Evolutionary conservation across 2,113 vertebrate species (phyloP), one percentile per base, ranked within the genome.

Genomic region (Eublepharis macularius): DNA sequence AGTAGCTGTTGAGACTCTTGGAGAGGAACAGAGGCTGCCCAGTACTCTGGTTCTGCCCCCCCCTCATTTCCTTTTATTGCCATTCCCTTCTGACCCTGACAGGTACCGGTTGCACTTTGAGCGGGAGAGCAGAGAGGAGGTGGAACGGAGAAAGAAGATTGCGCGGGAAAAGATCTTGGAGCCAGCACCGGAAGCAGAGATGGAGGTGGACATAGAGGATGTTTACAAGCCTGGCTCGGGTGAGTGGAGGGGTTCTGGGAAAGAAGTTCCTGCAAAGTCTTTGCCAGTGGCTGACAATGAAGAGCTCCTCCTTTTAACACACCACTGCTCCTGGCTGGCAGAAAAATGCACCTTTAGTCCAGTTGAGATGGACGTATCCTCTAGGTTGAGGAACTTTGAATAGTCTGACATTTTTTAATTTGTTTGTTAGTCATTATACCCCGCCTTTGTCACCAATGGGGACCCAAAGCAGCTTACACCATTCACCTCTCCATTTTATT

Each of bases 61-160:
- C 57, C 57, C n/a, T 17, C 54, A n/a, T 54, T 6, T 39, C 73
- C 32, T 51, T 34, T 34, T 4, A 7, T 60, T 60, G 57, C 43
- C 17, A 24, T 14, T 45, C 10, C 29, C 39, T 16, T 11, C 36
- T 54, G 32, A 77, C n/a, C 10, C 76, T 39, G 13, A 13, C 88
- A 98, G 98, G 92, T 98, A 97, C 85, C 96, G 97, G 60, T 94
- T 98, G 72, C 98, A 98, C 90, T 98, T 98, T 93, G 97, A 98
- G 80, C 97, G 96, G 73, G 98, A 98, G 84, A 98, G 96, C 86
- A 96, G 96, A 82, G 98, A 98, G 54, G 98, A 98, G 66, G 97
- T 98, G 76, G 98, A 98, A 86, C 96, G 91, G 83, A 96, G 97
- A 78, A 98, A 98, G 96, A 97, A 96, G 92, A 49, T 96, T 3